Evolutionary conservation across 2,113 vertebrate species (phyloP), one percentile per base, ranked within the genome.

Genomic region (Bolborhynchus lineola): DNA sequence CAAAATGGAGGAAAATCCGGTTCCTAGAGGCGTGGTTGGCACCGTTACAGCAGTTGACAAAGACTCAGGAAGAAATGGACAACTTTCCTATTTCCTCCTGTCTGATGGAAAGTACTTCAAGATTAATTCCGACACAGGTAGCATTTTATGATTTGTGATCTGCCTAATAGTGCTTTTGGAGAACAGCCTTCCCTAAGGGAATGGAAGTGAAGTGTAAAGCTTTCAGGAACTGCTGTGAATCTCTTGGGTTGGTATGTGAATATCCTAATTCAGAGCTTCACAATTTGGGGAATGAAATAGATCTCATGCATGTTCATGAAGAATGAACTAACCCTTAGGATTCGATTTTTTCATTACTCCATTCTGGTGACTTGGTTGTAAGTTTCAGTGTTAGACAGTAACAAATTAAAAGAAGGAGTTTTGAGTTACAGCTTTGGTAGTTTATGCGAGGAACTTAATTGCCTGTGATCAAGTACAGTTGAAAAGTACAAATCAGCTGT

Each of bases 71-170:
- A 98, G 97, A 97, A 99, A 99, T 19, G 97, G 98, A 55, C 98
- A 98, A 75, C 97, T 99, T 47, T 99, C 99, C 9, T 99, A 99
- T 97, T 98, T 99, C 94, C 98, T 99, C 83, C 93, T 99, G 84
- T 99, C 99, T 11, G 99, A 98, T 87, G 99, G 98, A 86, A 99
- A 98, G 77, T 98, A 98, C 97, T 99, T 99, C 97, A 98, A 98
- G 90, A 98, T 99, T 16, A 99, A 99, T 91, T 86, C 98, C n/a
- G 98, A 98, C 95, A 99, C 99, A 98, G 99, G 99, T 99, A 98
- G 92, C 46, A 29, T 87, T 96, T 94, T 91, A 77, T 69, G 55
- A 59, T 94, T 92, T 89, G 33, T 74, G 74, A 65, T 92, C 39
- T 91, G 82, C 44, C 17, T 75, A 39, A 65, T 92, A 78, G 6